phyloP scores from a whole-genome alignment of 2,797 vertebrate species.

The Notamacropus eugenii region DNA sequence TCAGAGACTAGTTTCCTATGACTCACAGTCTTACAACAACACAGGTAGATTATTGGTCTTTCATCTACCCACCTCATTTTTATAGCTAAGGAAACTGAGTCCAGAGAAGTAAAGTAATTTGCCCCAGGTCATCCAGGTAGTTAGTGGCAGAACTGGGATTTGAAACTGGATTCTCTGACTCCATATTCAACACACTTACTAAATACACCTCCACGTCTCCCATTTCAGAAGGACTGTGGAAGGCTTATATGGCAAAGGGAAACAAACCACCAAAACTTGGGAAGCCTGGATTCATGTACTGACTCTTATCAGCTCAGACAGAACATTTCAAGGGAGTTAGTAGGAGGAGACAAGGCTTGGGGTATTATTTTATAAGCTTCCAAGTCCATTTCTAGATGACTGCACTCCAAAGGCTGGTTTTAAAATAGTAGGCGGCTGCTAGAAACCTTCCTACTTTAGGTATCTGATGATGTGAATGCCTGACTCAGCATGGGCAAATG shows the following conservation, averaged over 20 bases:
- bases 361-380: neutral
- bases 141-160: neutral
- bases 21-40: neutral
- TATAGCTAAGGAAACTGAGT: neutral
- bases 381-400: neutral
- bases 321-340: neutral
- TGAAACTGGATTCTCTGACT: neutral
- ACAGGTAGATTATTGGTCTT: neutral
- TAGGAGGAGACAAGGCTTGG: neutral
- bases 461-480: neutral
- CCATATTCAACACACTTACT: neutral
- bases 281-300: neutral
- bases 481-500: neutral
- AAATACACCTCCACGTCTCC: neutral
- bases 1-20: neutral
- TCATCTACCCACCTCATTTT: neutral
- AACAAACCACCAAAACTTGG: neutral
- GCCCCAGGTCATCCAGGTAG: neutral
- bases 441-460: neutral
- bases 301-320: neutral
- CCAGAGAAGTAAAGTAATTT: neutral
- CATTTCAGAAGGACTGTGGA: neutral
- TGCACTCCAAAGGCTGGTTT: neutral
- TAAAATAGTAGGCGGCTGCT: neutral
- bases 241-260: neutral